Evolutionary conservation across 2,888 invertebrate genomes (phyloP), one percentile per base, ranked within the genome.

Genomic region (Drosophila macrospina): DNA sequence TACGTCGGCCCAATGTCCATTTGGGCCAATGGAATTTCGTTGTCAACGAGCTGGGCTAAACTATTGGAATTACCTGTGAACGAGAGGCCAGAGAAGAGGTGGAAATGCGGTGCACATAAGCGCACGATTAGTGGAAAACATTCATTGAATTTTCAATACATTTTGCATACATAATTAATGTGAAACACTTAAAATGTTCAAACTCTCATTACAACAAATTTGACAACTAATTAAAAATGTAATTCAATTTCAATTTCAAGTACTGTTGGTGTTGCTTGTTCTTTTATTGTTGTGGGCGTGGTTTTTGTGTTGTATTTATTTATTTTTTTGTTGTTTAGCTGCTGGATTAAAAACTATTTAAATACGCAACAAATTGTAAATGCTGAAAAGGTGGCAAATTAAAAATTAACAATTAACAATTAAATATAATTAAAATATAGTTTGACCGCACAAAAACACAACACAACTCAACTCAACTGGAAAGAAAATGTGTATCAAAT

Each of bases 61-160:
- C 95, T 95, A 91, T 94, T 94, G 78, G 94, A 94, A 90, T 94
- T 95, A 92, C 94, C 95, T 95, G 93, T 16, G 85, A 80, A 65
- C 37, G 84, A 86, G 24, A 76, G 10, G 16, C 8, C 8, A 13
- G 15, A 28, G 28, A 20, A 57, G 39, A 59, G 52, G 15, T 15
- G 54, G 54, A 61, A 34, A 61, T 16, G 10, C 13, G 20, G 37
- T 37, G 61, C 54, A 55, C 67, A 37, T 37, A 16, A n/a, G 63
- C 56, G 63, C 63, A 37, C 28, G 55, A 78, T 86, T 84, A 82
- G 82, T 78, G 16, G 13, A 32, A 48, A 50, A 66, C 36, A 39
- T 65, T 76, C 63, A 36, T 45, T 51, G 26, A 5, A 3, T 20
- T 48, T 64, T 52, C 26, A 24, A 48, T 66, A 45, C n/a, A 26